phyloP scores from a whole-genome alignment of 2,888 invertebrate species.

The Tryphoninae sp. region DNA sequence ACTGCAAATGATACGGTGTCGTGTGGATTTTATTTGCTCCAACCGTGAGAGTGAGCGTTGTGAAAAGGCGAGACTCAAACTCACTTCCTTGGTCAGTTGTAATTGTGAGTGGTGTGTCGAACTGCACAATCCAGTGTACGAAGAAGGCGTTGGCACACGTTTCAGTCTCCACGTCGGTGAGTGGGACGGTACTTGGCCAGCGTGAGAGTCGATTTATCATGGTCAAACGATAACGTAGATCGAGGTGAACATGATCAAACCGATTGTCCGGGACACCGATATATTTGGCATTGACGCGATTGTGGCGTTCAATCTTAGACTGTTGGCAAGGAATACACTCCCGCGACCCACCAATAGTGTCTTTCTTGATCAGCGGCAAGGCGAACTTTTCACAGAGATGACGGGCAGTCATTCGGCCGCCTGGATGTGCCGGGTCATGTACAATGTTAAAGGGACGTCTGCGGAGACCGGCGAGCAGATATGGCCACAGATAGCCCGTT shows the following conservation, averaged over 20 bases:
- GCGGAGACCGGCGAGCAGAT: too few species aligned
- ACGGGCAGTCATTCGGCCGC: too few species aligned
- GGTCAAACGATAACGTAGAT: conserved; percentile 71
- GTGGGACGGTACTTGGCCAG: conserved; percentile 72
- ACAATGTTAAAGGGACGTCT: too few species aligned
- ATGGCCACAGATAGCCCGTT: too few species aligned
- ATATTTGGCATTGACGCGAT: conserved; percentile 19
- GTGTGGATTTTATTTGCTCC: conserved; percentile 62
- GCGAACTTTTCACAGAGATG: too few species aligned
- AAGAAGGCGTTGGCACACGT: conserved; percentile 69
- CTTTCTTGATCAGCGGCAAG: too few species aligned
- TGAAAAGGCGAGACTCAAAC: conserved; percentile 68
- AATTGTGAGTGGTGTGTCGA: conserved; percentile 69
- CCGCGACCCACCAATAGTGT: too few species aligned
- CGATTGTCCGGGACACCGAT: conserved; percentile 41
- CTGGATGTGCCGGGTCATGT: too few species aligned
- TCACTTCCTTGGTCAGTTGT: conserved; percentile 73
- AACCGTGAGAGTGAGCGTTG: conserved; percentile 50
- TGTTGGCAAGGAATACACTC: conserved; percentile 38
- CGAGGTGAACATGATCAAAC: conserved; percentile 30
- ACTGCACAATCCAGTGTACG: conserved; percentile 71
- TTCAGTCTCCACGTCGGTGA: conserved; percentile 69
- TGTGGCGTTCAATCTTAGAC: conserved; percentile 58
- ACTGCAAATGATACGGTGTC: conserved; percentile 66
- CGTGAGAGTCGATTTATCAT: conserved; percentile 64